Conservation (phyloP, 2,113 vertebrate species). For the Strix aluco region DNA sequence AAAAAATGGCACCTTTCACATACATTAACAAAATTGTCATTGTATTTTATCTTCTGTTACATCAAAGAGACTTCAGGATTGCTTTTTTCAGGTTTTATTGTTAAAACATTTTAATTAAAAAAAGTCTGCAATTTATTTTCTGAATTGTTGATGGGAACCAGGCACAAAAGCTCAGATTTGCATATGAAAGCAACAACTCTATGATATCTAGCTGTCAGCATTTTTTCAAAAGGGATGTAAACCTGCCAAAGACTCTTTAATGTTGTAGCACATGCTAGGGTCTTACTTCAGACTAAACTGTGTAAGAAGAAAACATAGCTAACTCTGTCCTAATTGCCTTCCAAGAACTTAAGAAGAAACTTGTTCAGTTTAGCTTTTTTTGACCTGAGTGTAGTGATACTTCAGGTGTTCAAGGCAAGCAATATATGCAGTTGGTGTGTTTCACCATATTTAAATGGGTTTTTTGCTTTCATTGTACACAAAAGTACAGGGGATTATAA, state of each 20-base stretch:
- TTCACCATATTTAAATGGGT: not conserved
- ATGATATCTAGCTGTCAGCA: constrained; percentile 58
- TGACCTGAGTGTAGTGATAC: not conserved
- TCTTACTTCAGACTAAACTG: constrained; percentile 19
- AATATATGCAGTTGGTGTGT: not conserved
- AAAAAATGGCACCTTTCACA: not conserved
- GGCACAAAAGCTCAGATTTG: constrained; percentile 42
- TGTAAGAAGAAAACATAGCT: not conserved
- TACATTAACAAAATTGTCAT: constrained; percentile 47
- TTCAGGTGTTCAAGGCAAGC: not conserved
- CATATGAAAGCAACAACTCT: constrained; percentile 68
- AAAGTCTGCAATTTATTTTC: constrained; percentile 46
- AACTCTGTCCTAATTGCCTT: not conserved
- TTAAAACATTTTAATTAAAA: constrained; percentile 71
- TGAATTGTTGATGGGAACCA: constrained; percentile 44
- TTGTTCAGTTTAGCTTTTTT: not conserved
- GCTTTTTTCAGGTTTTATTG: constrained; percentile 64
- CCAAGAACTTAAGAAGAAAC: not conserved
- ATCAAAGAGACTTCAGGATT: constrained; percentile 52
- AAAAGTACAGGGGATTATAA: not conserved
- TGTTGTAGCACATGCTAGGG: not conserved
- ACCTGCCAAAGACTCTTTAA: constrained; percentile 56
- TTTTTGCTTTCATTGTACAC: not conserved
- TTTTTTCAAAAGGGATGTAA: constrained; percentile 21
- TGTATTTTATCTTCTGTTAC: constrained; percentile 52